Evolutionary conservation across 2,113 vertebrate genomes (phyloP), one percentile per base, ranked within the genome.

Genomic region (Macheiramphus alcinus): DNA sequence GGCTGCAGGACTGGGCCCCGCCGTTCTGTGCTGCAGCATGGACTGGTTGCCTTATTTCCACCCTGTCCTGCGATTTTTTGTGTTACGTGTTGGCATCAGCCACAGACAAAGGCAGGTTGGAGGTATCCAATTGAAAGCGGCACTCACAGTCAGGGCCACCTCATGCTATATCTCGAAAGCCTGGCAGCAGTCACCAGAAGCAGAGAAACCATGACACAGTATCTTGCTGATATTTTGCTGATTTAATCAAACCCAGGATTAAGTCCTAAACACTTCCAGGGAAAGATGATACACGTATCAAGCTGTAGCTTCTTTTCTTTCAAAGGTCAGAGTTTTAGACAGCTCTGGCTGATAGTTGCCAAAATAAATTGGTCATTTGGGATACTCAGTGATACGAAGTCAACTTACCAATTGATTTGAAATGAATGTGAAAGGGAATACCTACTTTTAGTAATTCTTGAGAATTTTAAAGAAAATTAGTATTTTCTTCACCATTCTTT

Each of bases 311-410:
- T 74, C 36, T 83, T 83, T 62, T 73, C 86, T 85, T 87, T 81
- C 56, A 81, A 75, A 87, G 87, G 43, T 80, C 38, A 62, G 82
- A 48, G n/a, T 52, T 94, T 89, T 72, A 88, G 84, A 61, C 43
- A 16, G 70, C 34, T 87, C 36, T 66, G 74, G 87, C 70, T 91
- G 85, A 85, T 47, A 10, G 65, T 22, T 75, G 58, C 91, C 76
- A 48, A 71, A 94, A 59, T 61, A 38, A 90, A 45, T 50, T 15
- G 62, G 56, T 67, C 47, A 7, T 84, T 56, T 48, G 80, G 62
- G 73, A 27, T 53, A 31, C 18, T 79, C n/a, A 9, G 72, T 22
- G 19, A 27, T 58, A 75, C 0, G 0, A 88, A 89, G 36, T 59
- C 70, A 79, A 14, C 48, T 72, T 52, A 19, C 25, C 43, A 26